These are phyloP conservation scores for Clostera curtula DNA, from an alignment of 2,888 invertebrate species.

Conservation along the genomic window DNA sequence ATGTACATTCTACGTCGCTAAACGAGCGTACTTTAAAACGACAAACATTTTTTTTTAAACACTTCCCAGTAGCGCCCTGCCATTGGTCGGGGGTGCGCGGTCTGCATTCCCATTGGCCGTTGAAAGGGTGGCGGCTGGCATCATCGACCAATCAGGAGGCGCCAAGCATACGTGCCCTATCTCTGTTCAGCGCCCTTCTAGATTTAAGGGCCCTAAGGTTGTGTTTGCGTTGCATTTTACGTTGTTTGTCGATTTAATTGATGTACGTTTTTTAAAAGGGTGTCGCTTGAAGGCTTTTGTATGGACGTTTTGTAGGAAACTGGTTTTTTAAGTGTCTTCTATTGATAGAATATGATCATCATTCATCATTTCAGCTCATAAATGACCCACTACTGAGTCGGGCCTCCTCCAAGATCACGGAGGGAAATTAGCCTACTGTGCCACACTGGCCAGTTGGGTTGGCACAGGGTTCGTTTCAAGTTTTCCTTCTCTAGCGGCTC, in stretches of 20 bases:
- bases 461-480: too few relatives aligned
- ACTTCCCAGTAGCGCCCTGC: conserved; percentile 16
- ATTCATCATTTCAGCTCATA: too few relatives aligned
- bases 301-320: conserved; percentile 12
- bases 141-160: conserved; percentile 41
- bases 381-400: too few relatives aligned
- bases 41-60: conserved; percentile 27
- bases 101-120: conserved; percentile 38
- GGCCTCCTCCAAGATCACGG: too few relatives aligned
- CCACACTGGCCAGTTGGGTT: too few relatives aligned
- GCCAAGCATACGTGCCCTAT: conserved; percentile 54
- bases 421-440: too few relatives aligned
- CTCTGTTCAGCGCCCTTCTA: conserved; percentile 45
- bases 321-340: conserved; percentile 1
- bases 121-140: conserved; percentile 30
- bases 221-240: conserved; percentile 66
- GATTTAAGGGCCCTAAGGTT: conserved; percentile 52
- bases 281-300: conserved; percentile 25
- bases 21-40: conserved; percentile 17
- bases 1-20: conserved; percentile 19
- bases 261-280: conserved; percentile 49
- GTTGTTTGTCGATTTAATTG: conserved; percentile 67
- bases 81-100: conserved; percentile 33
- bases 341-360: conserved; percentile 1
- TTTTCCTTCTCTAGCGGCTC: too few relatives aligned